Evolutionary conservation across 2,888 invertebrate species (phyloP).

Genomic region (Pseudoips prasinana): DNA sequence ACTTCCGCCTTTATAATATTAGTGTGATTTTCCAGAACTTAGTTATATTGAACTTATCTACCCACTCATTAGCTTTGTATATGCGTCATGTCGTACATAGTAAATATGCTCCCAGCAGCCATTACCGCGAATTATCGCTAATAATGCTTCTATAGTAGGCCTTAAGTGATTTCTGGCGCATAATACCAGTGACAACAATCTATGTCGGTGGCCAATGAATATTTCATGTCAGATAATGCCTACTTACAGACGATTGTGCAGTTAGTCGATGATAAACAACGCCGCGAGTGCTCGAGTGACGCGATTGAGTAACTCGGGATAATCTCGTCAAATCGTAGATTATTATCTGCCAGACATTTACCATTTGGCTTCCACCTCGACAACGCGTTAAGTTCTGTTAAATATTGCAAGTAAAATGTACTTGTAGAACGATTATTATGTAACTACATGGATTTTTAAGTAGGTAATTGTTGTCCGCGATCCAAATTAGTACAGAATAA

Average conservation of each 20-base stretch:
- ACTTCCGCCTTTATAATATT: too few relatives aligned
- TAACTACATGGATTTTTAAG: too few relatives aligned
- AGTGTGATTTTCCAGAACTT: too few relatives aligned
- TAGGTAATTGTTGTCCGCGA: too few relatives aligned
- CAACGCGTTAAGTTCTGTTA: neutral
- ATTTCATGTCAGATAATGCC: slow-evolving; percentile 67
- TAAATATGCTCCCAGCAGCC: slow-evolving; percentile 41
- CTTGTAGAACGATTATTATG: too few relatives aligned
- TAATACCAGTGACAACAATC: slow-evolving; percentile 73
- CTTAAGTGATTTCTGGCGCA: slow-evolving; percentile 66
- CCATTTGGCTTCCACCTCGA: slow-evolving; percentile 9
- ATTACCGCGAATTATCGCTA: slow-evolving; percentile 77
- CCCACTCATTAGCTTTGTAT: too few relatives aligned
- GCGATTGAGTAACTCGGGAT: slow-evolving; percentile 23
- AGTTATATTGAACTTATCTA: slow-evolving; percentile 4
- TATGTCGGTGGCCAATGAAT: slow-evolving; percentile 68
- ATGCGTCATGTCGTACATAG: slow-evolving; percentile 38
- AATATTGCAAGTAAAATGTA: too few relatives aligned
- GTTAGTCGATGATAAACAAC: slow-evolving; percentile 38
- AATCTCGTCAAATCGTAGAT: slow-evolving; percentile 22
- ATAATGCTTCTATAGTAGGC: slow-evolving; percentile 43
- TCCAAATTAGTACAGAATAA: too few relatives aligned
- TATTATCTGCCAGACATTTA: slow-evolving; percentile 12
- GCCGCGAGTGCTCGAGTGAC: slow-evolving; percentile 4
- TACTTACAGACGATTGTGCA: slow-evolving; percentile 57